A percentile compares a stretch with the other conserved stretches of the same genome.
phyloP scores from a whole-genome alignment of 2,797 vertebrate genomes.

The Chaetodon trifasciatus region DNA sequence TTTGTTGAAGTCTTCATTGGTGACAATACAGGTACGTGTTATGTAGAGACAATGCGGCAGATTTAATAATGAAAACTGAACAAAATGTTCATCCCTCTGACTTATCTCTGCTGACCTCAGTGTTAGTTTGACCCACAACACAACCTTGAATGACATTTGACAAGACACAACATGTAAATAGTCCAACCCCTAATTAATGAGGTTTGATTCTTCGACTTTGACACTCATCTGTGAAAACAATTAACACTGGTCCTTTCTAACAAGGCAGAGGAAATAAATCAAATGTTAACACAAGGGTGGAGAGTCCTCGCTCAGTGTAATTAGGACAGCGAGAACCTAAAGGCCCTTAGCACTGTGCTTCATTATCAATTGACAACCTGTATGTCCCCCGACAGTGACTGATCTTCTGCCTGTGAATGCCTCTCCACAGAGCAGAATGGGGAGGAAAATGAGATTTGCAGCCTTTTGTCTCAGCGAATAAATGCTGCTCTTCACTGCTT shows the following conservation, averaged over 20 bases:
- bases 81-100: constrained; percentile 21
- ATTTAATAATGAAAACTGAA: constrained; percentile 2
- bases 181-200: constrained; percentile 88
- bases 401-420: constrained; percentile 80
- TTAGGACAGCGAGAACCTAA: constrained; percentile 90
- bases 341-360: constrained; percentile 87
- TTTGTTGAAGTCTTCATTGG: neutral
- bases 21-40: neutral
- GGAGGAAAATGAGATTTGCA: constrained; percentile 75
- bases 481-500: constrained; percentile 51
- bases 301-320: constrained; percentile 90
- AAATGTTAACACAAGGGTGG: constrained; percentile 93
- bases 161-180: constrained; percentile 82
- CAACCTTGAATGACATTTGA: constrained; percentile 69
- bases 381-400: constrained; percentile 88
- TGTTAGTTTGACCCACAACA: constrained; percentile 34
- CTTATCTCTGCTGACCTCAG: constrained; percentile 38
- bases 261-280: constrained; percentile 94
- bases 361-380: constrained; percentile 91
- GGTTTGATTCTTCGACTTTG: constrained; percentile 89
- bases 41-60: neutral
- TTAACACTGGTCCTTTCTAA: constrained; percentile 92
- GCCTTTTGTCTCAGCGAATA: constrained; percentile 77
- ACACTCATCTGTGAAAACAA: constrained; percentile 94
- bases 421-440: constrained; percentile 64